Evolutionary conservation across 2,888 invertebrate species (phyloP).

Genomic region (Litoditis marina): DNA sequence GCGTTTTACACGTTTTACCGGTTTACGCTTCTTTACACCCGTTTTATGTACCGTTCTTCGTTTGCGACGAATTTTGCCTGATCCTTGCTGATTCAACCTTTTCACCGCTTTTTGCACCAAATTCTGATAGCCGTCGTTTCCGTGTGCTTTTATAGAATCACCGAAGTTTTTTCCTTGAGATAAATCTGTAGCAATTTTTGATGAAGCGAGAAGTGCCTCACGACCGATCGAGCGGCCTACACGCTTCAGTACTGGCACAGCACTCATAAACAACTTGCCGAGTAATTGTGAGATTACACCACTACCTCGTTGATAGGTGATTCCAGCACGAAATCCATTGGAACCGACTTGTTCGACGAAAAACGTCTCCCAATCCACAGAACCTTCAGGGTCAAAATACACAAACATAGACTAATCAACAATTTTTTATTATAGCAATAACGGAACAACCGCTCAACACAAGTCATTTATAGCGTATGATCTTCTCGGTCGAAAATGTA

Average conservation of each 20-base stretch:
- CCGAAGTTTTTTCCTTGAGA: conserved; percentile 8
- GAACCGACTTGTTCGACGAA: conserved; percentile 6
- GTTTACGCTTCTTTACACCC: neutral
- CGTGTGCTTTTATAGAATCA: conserved; percentile 3
- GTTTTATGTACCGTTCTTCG: neutral
- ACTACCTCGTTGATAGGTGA: conserved; percentile 14
- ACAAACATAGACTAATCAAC: neutral
- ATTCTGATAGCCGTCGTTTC: conserved; percentile 1
- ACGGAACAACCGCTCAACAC: conserved; percentile 6
- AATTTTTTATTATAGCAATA: conserved; percentile 8
- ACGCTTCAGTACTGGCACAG: conserved; percentile 13
- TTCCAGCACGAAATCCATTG: conserved; percentile 16
- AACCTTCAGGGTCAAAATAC: conserved; percentile 9
- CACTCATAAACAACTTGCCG: conserved; percentile 16
- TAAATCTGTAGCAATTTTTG: conserved; percentile 15
- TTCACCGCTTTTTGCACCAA: conserved; percentile 4
- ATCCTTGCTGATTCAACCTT: conserved; percentile 8
- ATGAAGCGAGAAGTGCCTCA: conserved; percentile 8
- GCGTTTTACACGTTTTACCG: neutral
- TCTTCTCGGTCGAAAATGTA: conserved; percentile 11
- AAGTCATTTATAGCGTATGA: neutral
- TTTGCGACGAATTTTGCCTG: neutral
- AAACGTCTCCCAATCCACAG: conserved; percentile 5
- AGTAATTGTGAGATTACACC: conserved; percentile 16
- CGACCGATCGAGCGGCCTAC: conserved; percentile 7